These are phyloP conservation scores for Tipula confusa DNA, from an alignment of 2,888 invertebrate species.

Conservation along the genomic window DNA sequence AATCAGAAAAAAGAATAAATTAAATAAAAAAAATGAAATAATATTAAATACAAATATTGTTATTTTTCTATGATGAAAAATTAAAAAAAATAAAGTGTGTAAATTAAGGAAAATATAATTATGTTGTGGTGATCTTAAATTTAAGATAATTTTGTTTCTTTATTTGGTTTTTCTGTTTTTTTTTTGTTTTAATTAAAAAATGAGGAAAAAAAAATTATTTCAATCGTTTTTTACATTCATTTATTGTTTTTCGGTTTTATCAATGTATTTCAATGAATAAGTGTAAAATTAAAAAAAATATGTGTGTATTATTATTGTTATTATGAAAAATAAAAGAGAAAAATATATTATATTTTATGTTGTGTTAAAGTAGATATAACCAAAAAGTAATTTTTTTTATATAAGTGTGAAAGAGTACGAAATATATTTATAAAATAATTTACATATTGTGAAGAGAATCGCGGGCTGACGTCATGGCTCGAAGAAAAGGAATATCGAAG, in stretches of 20 bases:
- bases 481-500: conserved; percentile 36
- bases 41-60: neutral
- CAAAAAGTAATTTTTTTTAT: neutral
- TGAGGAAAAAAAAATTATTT: conserved; percentile 29
- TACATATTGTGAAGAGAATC: neutral
- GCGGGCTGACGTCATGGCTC: conserved; percentile 34
- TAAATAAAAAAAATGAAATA: neutral
- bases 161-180: neutral
- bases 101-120: neutral
- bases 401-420: conserved; percentile 26
- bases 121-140: conserved; percentile 15
- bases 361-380: conserved; percentile 27
- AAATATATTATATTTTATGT: neutral
- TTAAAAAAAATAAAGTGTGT: conserved; percentile 1
- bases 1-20: conserved; percentile 26
- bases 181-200: conserved; percentile 27
- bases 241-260: conserved; percentile 26
- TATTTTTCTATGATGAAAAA: neutral
- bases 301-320: conserved; percentile 28
- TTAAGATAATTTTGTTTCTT: neutral
- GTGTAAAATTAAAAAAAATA: conserved; percentile 14
- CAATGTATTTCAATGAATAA: neutral
- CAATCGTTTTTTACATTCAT: conserved; percentile 3
- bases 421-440: neutral
- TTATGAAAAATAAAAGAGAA: conserved; percentile 13